phyloP scores from a whole-genome alignment of 2,888 invertebrate species.

The Melinopterus prodromus region DNA sequence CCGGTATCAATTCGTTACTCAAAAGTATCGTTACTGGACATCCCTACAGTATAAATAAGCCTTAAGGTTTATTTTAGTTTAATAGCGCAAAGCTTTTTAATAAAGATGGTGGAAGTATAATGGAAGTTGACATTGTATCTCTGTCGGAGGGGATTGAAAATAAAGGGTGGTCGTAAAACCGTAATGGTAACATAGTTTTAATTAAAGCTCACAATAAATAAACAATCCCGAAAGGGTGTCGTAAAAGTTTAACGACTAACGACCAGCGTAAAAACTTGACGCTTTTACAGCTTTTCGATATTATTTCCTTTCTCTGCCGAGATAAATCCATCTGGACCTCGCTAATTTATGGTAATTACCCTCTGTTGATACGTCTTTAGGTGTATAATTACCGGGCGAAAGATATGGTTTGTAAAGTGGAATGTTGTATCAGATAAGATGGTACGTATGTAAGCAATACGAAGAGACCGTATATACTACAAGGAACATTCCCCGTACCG shows the following conservation, averaged over 20 bases:
- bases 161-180: constrained; percentile 46
- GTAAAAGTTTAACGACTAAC: constrained; percentile 36
- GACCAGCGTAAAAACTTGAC: constrained; percentile 34
- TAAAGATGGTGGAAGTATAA: background rate
- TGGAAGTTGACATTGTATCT: constrained; percentile 4
- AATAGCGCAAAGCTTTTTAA: background rate
- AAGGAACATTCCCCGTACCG: background rate
- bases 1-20: no score
- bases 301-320: constrained; percentile 24
- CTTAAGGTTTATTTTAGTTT: background rate
- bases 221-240: constrained; percentile 28
- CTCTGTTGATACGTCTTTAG: constrained; percentile 46
- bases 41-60: background rate
- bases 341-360: constrained; percentile 55
- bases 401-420: constrained; percentile 49
- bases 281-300: constrained; percentile 33
- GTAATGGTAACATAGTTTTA: constrained; percentile 41
- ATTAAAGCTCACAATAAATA: constrained; percentile 28
- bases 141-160: constrained; percentile 11
- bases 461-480: background rate
- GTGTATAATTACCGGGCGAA: constrained; percentile 50
- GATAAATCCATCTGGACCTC: background rate
- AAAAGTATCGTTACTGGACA: no score
- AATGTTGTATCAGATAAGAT: constrained; percentile 46
- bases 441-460: constrained; percentile 22